These are phyloP conservation scores for Eledone cirrhosa DNA, from an alignment of 2,888 invertebrate species.

Conservation along the genomic window DNA sequence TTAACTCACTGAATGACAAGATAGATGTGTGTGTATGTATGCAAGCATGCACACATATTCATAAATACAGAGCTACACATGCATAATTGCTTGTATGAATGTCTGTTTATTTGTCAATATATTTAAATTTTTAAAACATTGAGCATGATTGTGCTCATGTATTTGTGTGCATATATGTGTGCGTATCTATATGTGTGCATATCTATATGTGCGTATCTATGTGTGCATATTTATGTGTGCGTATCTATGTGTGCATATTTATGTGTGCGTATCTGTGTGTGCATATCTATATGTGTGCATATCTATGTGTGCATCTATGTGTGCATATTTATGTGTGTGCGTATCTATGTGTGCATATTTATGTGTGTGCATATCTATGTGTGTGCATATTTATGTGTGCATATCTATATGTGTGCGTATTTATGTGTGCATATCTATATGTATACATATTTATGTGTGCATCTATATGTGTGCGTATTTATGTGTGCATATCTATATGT, in stretches of 20 bases:
- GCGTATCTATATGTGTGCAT: neutral
- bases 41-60: neutral
- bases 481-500: neutral
- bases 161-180: neutral
- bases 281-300: neutral
- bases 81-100: neutral
- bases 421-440: neutral
- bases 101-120: neutral
- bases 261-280: neutral
- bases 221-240: neutral
- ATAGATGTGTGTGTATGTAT: neutral
- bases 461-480: neutral
- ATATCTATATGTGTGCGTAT: neutral
- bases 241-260: neutral
- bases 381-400: too few species aligned
- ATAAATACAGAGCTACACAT: neutral
- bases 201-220: neutral
- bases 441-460: neutral
- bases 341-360: neutral
- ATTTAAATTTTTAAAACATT: neutral
- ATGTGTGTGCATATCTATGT: neutral
- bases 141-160: neutral
- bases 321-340: neutral
- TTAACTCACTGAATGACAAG: too few species aligned
- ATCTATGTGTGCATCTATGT: neutral